These are phyloP conservation scores for Emydura subglobosa DNA, from an alignment of 2,113 vertebrate genomes.

Conservation along the genomic window DNA sequence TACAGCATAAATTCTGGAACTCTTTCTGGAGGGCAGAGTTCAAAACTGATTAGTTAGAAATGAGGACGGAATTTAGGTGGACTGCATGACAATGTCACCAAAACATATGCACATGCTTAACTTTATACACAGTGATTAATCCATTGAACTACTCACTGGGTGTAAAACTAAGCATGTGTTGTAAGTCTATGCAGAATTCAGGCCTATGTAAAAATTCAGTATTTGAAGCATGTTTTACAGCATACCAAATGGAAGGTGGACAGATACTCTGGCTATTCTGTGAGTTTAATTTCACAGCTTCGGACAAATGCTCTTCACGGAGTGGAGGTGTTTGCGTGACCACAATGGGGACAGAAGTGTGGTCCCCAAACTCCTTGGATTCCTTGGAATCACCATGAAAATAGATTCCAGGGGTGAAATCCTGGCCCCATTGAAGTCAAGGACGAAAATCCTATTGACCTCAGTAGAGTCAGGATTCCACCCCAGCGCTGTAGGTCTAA, in stretches of 20 bases:
- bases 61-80: not conserved
- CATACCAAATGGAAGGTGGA: not conserved
- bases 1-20: not conserved
- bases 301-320: not conserved
- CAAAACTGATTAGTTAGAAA: not conserved
- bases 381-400: not conserved
- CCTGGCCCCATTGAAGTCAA: not conserved
- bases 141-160: not conserved
- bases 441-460: not conserved
- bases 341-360: not conserved
- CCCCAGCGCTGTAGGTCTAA: not conserved
- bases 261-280: not conserved
- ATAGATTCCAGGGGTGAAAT: conserved; percentile 20
- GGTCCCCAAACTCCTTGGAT: not conserved
- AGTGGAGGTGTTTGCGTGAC: not conserved
- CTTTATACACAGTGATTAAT: fast-evolving
- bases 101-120: not conserved
- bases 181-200: not conserved
- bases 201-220: not conserved
- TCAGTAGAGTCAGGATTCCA: not conserved
- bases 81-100: not conserved
- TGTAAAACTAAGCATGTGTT: not conserved
- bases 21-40: not conserved
- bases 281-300: conserved; percentile 35
- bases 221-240: not conserved